Evolutionary conservation across 64 coral and sea anemone genomes (phyloP).

Genomic region (Orbicella faveolata): DNA sequence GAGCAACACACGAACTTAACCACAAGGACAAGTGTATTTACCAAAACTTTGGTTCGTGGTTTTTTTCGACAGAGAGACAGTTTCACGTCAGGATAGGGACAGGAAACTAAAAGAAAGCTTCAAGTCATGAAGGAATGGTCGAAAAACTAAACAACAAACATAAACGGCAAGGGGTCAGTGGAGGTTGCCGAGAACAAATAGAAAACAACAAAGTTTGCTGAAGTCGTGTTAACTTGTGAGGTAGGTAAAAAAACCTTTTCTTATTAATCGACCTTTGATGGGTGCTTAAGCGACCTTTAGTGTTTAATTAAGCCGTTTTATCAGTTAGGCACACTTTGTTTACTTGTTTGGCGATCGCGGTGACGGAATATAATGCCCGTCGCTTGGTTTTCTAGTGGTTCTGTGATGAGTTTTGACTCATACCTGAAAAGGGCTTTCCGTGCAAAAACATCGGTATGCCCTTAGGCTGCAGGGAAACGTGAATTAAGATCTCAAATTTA

Average conservation of each 20-base stretch:
- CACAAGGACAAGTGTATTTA: not conserved
- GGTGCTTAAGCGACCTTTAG: not conserved
- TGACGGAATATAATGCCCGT: not conserved
- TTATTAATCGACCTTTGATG: not conserved
- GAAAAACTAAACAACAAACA: constrained; percentile 1
- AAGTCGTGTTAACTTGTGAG: not conserved
- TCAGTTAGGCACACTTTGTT: constrained; percentile 19
- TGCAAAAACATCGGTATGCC: not conserved
- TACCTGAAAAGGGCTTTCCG: not conserved
- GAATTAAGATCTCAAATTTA: not conserved
- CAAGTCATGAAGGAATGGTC: not conserved
- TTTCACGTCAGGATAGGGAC: not conserved
- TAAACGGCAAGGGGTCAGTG: constrained; percentile 2
- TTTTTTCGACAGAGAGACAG: not conserved
- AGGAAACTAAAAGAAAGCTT: not conserved
- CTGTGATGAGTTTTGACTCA: not conserved
- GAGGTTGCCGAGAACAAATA: not conserved
- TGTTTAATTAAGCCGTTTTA: not conserved
- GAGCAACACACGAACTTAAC: not conserved
- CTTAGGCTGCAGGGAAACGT: not conserved
- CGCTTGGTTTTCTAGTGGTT: not conserved
- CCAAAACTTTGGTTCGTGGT: not conserved
- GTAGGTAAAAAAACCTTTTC: not conserved
- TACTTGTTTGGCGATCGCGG: not conserved
- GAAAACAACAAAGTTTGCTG: not conserved